phyloP scores from a whole-genome alignment of 2,797 vertebrate species.

The Holocentrus rufus region DNA sequence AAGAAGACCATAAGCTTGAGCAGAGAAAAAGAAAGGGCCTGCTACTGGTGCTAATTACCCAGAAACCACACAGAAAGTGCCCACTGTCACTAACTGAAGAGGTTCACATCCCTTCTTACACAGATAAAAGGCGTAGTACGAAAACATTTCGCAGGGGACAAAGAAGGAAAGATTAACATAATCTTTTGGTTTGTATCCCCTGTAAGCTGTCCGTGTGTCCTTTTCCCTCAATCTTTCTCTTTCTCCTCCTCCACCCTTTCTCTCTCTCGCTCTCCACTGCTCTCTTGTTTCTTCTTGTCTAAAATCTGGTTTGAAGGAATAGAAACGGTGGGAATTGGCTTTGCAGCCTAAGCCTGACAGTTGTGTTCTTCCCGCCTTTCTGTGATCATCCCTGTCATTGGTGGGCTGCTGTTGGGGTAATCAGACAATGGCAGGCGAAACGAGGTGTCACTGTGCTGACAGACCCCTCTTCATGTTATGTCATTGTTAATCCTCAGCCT shows the following conservation, averaged over 20 bases:
- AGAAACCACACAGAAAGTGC: constrained; percentile 99
- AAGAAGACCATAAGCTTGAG: constrained; percentile 99
- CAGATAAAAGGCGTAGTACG: constrained; percentile 99
- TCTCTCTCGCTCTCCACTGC: constrained; percentile 63
- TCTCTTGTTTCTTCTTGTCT: constrained; percentile 84
- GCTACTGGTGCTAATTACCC: constrained; percentile 99
- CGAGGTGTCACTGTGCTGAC: constrained; percentile 88
- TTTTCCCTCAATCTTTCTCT: constrained; percentile 74
- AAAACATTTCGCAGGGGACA: constrained; percentile 99
- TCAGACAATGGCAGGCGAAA: constrained; percentile 90
- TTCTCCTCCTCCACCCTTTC: constrained; percentile 64
- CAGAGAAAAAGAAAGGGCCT: constrained; percentile 98
- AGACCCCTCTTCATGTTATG: constrained; percentile 86
- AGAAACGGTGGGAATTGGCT: constrained; percentile 90
- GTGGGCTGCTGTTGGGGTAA: constrained; percentile 86
- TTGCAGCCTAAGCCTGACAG: constrained; percentile 88
- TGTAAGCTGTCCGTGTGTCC: constrained; percentile 97
- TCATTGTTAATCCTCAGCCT: constrained; percentile 88
- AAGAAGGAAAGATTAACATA: constrained; percentile 99
- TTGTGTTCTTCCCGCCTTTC: constrained; percentile 96
- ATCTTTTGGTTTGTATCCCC: constrained; percentile 98
- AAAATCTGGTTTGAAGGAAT: constrained; percentile 91
- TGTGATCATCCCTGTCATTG: constrained; percentile 94
- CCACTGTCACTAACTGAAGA: constrained; percentile 98
- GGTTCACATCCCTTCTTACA: constrained; percentile 98